phyloP scores from a whole-genome alignment of 2,888 invertebrate genomes.

The Aphodius sticticus region DNA sequence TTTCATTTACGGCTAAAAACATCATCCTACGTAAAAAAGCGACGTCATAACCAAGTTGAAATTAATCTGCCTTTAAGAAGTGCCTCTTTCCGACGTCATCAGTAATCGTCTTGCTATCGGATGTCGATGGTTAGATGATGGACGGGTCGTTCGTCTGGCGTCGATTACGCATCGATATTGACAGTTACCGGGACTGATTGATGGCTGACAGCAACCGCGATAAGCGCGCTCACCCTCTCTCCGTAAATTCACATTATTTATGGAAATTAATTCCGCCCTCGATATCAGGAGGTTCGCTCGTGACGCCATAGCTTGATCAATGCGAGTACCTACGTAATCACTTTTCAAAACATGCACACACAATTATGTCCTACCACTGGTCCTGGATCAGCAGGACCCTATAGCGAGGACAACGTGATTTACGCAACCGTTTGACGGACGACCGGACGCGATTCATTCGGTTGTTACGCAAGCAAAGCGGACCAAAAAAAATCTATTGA shows the following conservation, averaged over 20 bases:
- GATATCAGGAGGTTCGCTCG: slow-evolving; percentile 15
- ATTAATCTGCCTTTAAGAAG: too few relatives aligned
- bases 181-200: slow-evolving; percentile 34
- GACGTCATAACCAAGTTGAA: too few relatives aligned
- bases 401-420: slow-evolving; percentile 7
- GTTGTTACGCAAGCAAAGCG: neutral
- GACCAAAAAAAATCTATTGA: neutral
- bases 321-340: slow-evolving; percentile 23
- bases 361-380: slow-evolving; percentile 6
- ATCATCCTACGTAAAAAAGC: too few relatives aligned
- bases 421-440: slow-evolving; percentile 20
- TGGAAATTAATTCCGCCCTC: slow-evolving; percentile 38
- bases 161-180: slow-evolving; percentile 36
- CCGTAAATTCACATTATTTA: slow-evolving; percentile 42
- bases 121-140: slow-evolving; percentile 9
- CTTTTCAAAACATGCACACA: slow-evolving; percentile 23
- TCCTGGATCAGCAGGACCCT: neutral
- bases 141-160: slow-evolving; percentile 17
- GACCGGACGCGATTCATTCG: neutral
- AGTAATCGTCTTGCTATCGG: neutral
- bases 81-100: neutral
- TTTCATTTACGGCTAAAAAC: too few relatives aligned
- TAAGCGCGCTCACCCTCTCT: slow-evolving; percentile 26
- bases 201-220: slow-evolving; percentile 37
- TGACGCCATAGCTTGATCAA: slow-evolving; percentile 12